These are phyloP conservation scores for Montipora foliosa DNA, from an alignment of 64 coral and sea anemone species.

Conservation along the genomic window DNA sequence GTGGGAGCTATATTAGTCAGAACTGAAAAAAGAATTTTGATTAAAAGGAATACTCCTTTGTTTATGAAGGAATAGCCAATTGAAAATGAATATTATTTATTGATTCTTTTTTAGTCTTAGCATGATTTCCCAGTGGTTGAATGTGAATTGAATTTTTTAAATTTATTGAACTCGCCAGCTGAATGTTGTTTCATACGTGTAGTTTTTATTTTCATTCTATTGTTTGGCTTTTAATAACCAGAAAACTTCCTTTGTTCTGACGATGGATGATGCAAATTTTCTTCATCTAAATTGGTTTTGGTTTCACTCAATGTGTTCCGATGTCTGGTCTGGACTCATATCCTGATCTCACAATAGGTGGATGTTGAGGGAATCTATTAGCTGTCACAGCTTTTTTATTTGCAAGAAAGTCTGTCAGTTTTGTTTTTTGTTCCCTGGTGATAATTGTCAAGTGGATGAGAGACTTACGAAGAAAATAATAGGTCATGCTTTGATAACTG, in stretches of 20 bases:
- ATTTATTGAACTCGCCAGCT: slow-evolving; percentile 1
- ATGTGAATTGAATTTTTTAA: slow-evolving; percentile 21
- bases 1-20: background rate
- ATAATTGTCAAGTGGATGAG: slow-evolving; percentile 23
- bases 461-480: background rate
- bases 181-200: slow-evolving; percentile 14
- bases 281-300: background rate
- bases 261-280: slow-evolving; percentile 31
- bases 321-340: background rate
- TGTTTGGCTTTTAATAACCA: background rate
- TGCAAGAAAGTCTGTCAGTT: background rate
- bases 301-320: background rate
- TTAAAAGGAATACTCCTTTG: background rate
- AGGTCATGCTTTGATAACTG: background rate
- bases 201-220: background rate
- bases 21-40: background rate
- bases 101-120: slow-evolving; percentile 9
- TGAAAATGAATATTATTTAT: slow-evolving; percentile 41
- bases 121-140: background rate
- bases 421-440: background rate
- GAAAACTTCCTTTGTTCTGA: slow-evolving; percentile 30
- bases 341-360: background rate
- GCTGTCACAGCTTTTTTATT: background rate
- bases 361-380: slow-evolving; percentile 29
- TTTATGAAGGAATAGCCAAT: background rate